Evolutionary conservation across 2,113 vertebrate species (phyloP), one percentile per base, ranked within the genome.

Genomic region (Cyanoliseus patagonus): DNA sequence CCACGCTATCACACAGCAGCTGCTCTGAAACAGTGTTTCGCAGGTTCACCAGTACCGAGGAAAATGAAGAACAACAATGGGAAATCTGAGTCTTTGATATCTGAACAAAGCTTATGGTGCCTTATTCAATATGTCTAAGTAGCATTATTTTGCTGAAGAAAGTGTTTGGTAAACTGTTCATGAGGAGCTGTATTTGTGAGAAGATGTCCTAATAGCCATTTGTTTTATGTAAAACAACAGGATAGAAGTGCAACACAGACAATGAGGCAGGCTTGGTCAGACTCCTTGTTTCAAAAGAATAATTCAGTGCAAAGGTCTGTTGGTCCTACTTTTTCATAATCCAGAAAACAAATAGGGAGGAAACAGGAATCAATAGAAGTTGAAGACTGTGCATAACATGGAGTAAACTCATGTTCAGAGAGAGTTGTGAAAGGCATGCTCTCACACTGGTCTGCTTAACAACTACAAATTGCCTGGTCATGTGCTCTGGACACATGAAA

Each of bases 1-100:
- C 83, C 44, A 69, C 10, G 25, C 10, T 37, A 37, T n/a, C 11
- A 51, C 10, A 47, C 1, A 35, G 33, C 17, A 84, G 7, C 17
- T 89, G 7, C 39, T 77, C 53, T 69, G 64, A 67, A 69, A 39
- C 5, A 88, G 83, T 39, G 4, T 66, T 10, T 87, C 20, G 47
- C 23, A 30, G 1, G 4, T 74, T 84, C 18, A 47, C 28, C 7
- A 0, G 0, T 22, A 16, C 10, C 37, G 17, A 47, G 27, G 20
- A 81, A 91, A 57, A 12, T 51, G 41, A 42, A 42, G 33, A 62
- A 17, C 12, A 3, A 42, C 16, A 55, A 41, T 6, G 8, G 15
- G 25, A 42, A 47, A 25, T 73, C 79, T 0, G 1, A 44, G 24
- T 11, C 69, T 89, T 39, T 6, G 14, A 5, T 64, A 37, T 66